A percentile compares a stretch with the other conserved stretches of the same genome.
Evolutionary conservation across 2,888 invertebrate species (phyloP).

Genomic region (Pristionchus fissidentatus): DNA sequence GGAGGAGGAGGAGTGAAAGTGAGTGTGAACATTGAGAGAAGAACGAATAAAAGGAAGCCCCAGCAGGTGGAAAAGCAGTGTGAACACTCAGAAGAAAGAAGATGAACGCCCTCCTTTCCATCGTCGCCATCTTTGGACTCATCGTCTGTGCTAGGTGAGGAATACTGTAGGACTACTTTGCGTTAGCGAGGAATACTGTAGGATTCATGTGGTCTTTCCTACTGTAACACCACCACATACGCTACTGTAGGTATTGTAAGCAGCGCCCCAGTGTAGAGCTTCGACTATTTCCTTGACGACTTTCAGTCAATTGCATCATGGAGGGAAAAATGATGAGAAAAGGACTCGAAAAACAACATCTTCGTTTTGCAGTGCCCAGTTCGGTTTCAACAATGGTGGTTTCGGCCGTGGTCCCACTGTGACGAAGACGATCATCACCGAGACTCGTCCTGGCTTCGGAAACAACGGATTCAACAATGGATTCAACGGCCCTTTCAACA

Average conservation of each 20-base stretch:
- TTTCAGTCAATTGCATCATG: too few relatives aligned
- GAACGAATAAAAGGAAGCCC: slow-evolving; percentile 11
- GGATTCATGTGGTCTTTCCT: background rate
- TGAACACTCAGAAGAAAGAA: background rate
- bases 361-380: slow-evolving; percentile 46
- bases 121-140: slow-evolving; percentile 21
- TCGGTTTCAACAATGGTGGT: background rate
- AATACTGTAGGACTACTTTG: background rate
- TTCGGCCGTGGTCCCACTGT: slow-evolving; percentile 25
- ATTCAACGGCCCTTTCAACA: background rate
- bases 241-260: background rate
- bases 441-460: slow-evolving; percentile 38
- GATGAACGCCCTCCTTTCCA: slow-evolving; percentile 38
- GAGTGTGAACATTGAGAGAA: background rate
- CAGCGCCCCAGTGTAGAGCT: background rate
- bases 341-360: background rate
- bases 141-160: slow-evolving; percentile 7
- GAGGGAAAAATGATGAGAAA: too few relatives aligned
- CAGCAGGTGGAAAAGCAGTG: slow-evolving; percentile 4
- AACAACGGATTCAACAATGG: slow-evolving; percentile 30
- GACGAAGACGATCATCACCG: slow-evolving; percentile 32
- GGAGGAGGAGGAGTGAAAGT: slow-evolving; percentile 29
- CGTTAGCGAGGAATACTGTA: too few relatives aligned
- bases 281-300: background rate
- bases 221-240: background rate